A percentile compares a stretch with the other conserved stretches of the same genome.
These are phyloP conservation scores for Acanthosoma haemorrhoidale DNA, from an alignment of 2,888 invertebrate species.

Conservation along the genomic window DNA sequence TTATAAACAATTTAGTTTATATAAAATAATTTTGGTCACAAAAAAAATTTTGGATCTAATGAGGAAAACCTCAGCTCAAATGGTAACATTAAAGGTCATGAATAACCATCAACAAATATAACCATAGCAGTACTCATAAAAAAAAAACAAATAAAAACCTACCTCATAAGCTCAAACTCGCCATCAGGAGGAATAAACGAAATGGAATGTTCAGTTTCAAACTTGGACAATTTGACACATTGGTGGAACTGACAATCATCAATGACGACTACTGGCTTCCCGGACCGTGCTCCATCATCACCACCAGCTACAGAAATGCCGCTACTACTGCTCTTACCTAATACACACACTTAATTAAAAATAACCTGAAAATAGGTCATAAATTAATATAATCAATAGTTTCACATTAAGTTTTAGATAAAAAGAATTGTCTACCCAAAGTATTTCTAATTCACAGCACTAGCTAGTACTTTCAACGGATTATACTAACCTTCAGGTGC, in stretches of 20 bases:
- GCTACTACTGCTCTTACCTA: conserved; percentile 47
- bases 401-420: neutral
- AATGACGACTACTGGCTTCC: conserved; percentile 98
- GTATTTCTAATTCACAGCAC: neutral
- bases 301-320: conserved; percentile 40
- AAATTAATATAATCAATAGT: neutral
- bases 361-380: neutral
- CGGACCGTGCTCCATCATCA: conserved; percentile 74
- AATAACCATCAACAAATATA: too few relatives aligned
- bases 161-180: conserved; percentile 99
- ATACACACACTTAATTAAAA: neutral
- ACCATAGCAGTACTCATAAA: too few relatives aligned
- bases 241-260: conserved; percentile 99
- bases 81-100: too few relatives aligned
- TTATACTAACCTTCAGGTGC: too few relatives aligned
- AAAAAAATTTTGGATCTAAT: too few relatives aligned
- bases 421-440: neutral
- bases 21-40: too few relatives aligned
- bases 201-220: conserved; percentile 99
- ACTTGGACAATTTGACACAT: conserved; percentile 98
- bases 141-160: conserved; percentile 41
- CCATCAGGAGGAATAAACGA: conserved; percentile 99
- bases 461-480: neutral
- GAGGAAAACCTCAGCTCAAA: too few relatives aligned
- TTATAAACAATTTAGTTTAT: too few relatives aligned